Percentiles rank a stretch among this genome's conserved stretches.
Evolutionary conservation across 1,140 invertebrate species (phyloP).

Genomic region (Wasmannia auropunctata): DNA sequence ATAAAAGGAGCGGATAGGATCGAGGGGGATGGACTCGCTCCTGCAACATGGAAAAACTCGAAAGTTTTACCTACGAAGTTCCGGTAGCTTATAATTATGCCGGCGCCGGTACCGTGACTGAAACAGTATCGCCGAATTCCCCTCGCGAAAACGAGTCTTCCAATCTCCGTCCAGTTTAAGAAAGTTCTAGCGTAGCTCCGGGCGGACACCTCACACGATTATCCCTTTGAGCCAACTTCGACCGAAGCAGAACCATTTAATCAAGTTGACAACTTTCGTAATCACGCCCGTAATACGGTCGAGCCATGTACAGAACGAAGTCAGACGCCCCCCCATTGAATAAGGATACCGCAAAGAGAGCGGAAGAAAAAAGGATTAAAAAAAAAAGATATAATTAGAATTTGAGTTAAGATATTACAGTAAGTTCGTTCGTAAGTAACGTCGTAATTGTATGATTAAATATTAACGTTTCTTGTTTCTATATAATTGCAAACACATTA

Average conservation of each 20-base stretch:
- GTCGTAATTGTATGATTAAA: not conserved
- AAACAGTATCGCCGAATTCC: conserved; percentile 48
- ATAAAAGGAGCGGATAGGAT: not conserved
- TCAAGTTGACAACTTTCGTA: conserved; percentile 77
- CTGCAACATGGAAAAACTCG: conserved; percentile 11
- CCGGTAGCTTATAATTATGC: conserved; percentile 48
- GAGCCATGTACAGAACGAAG: conserved; percentile 55
- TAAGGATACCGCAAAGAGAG: conserved; percentile 51
- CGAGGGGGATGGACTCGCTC: not conserved
- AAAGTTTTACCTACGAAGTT: conserved; percentile 39
- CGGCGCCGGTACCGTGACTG: not conserved
- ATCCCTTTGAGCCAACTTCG: conserved; percentile 74
- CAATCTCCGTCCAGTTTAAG: conserved; percentile 69
- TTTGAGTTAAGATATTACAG: not conserved
- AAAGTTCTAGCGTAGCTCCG: conserved; percentile 66
- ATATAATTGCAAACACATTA: not conserved
- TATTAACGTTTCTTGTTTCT: not conserved
- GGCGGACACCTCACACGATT: conserved; percentile 74
- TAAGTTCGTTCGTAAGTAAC: not conserved
- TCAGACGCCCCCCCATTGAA: conserved; percentile 58
- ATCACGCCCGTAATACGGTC: conserved; percentile 71
- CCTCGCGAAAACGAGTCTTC: conserved; percentile 60
- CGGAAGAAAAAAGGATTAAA: not conserved
- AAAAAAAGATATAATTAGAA: conserved; percentile 64
- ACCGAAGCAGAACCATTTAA: conserved; percentile 72